These are phyloP conservation scores for Sepioteuthis lessoniana DNA, from an alignment of 2,888 invertebrate species.

Conservation along the genomic window DNA sequence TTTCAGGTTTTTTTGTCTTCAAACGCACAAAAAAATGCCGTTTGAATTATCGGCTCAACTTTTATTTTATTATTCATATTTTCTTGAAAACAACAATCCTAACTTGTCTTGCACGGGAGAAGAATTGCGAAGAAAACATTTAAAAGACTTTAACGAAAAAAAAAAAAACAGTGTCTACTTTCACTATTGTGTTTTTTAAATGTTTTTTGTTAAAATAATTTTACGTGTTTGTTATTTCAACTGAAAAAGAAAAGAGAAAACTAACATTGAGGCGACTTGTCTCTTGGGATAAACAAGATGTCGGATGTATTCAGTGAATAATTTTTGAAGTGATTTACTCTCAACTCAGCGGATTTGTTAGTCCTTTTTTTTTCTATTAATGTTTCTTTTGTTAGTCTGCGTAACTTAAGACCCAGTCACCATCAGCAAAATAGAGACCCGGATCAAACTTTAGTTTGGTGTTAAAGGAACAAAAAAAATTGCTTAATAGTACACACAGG, in stretches of 20 bases:
- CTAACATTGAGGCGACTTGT: neutral
- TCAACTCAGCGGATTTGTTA: neutral
- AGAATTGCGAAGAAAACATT: neutral
- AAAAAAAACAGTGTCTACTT: neutral
- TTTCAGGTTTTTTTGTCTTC: neutral
- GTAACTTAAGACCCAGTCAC: neutral
- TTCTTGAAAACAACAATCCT: neutral
- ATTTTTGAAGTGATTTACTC: conserved; percentile 33
- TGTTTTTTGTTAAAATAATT: neutral
- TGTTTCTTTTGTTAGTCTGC: neutral
- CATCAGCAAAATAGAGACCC: neutral
- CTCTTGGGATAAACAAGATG: conserved; percentile 16
- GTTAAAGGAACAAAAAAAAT: neutral
- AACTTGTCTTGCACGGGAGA: neutral
- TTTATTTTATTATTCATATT: neutral
- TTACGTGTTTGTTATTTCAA: neutral
- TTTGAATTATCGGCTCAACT: neutral
- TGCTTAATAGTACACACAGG: neutral
- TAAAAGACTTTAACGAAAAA: neutral
- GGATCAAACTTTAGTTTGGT: neutral
- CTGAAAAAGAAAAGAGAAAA: neutral
- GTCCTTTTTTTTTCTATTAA: neutral
- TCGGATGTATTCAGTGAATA: neutral
- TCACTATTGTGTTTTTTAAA: neutral
- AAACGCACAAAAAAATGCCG: neutral